A percentile compares a stretch with the other conserved stretches of the same genome.
Evolutionary conservation across 2,797 vertebrate species (phyloP).

Genomic region (Kryptopterus vitreolus): DNA sequence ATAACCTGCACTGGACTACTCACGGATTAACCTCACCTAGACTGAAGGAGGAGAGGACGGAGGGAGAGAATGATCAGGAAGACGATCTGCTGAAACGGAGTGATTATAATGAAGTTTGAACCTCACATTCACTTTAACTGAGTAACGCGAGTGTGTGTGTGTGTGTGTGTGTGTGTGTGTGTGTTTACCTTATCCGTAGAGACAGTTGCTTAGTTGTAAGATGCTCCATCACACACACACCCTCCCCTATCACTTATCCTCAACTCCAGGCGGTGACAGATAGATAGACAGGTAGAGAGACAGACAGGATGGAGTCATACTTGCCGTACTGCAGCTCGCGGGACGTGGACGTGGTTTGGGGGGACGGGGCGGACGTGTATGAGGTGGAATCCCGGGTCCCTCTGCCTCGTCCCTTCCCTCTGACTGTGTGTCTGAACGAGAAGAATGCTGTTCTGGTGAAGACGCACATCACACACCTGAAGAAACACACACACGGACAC

Average conservation of each 20-base stretch:
- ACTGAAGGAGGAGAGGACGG: neutral
- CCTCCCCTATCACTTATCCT: neutral
- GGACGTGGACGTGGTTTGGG: constrained; percentile 72
- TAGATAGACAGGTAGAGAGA: constrained; percentile 14
- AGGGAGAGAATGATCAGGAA: neutral
- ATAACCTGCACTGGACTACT: neutral
- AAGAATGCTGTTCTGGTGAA: constrained; percentile 90
- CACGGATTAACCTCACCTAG: constrained; percentile 4
- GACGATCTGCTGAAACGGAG: neutral
- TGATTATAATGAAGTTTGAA: neutral
- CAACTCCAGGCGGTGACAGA: neutral
- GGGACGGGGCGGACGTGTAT: constrained; percentile 86
- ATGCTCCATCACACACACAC: constrained; percentile 36
- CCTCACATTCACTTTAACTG: neutral
- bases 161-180: constrained; percentile 10
- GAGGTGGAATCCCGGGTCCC: constrained; percentile 94
- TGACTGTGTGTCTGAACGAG: constrained; percentile 79
- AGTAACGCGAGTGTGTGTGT: neutral
- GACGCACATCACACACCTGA: constrained; percentile 88
- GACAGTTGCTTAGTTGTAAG: constrained; percentile 66
- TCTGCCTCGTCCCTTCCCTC: constrained; percentile 87
- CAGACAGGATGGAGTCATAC: constrained; percentile 85
- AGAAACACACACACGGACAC: constrained; percentile 82
- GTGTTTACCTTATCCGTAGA: constrained; percentile 70
- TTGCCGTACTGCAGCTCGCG: constrained; percentile 78